A percentile compares a stretch with the other conserved stretches of the same genome.
Evolutionary conservation across 2,113 vertebrate species (phyloP).

Genomic region (Falco punctatus): DNA sequence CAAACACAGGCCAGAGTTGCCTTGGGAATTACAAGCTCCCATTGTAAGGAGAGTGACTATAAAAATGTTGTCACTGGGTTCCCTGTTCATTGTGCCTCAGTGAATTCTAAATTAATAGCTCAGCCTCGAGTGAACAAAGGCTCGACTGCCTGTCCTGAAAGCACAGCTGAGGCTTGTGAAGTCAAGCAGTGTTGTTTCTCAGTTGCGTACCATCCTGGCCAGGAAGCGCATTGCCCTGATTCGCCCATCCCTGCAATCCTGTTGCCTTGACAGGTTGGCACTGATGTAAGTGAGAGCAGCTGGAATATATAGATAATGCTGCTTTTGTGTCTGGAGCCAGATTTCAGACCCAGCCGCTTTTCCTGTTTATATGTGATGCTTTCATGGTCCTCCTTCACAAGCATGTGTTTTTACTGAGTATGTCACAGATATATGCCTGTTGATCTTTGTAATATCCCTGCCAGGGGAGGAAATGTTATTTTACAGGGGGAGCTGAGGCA

Average conservation of each 20-base stretch:
- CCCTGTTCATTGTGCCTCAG: neutral
- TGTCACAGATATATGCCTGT: neutral
- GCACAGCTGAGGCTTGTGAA: neutral
- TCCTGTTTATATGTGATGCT: neutral
- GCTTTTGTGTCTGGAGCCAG: neutral
- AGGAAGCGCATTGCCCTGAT: neutral
- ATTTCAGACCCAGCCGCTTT: neutral
- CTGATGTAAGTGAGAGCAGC: neutral
- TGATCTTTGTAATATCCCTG: neutral
- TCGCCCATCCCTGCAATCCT: neutral
- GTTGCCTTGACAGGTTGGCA: neutral
- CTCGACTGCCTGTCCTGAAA: neutral
- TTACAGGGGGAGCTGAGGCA: neutral
- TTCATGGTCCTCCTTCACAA: neutral
- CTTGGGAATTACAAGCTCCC: neutral
- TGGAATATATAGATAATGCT: neutral
- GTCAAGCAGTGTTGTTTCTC: neutral
- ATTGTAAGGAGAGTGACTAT: neutral
- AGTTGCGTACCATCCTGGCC: neutral
- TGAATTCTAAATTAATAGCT: neutral
- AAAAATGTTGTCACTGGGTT: constrained; percentile 5
- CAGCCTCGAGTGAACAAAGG: neutral
- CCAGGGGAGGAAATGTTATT: neutral
- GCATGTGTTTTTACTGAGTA: neutral
- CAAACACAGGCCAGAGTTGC: neutral